Conservation (phyloP, 2,113 vertebrate species). For the Antennarius striatus region DNA sequence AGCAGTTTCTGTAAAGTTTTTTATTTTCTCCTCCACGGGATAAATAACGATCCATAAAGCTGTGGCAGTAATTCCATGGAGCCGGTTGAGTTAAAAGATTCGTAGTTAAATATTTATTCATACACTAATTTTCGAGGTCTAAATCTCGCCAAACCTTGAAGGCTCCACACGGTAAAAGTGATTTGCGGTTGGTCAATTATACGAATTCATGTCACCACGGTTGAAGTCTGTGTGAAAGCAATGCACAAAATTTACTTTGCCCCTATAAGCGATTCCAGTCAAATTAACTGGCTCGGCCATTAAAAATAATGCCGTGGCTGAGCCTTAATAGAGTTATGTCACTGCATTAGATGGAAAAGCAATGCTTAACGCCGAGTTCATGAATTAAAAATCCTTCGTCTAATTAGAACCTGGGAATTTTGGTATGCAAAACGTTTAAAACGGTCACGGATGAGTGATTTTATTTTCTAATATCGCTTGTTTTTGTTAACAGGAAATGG, state of each 20-base stretch:
- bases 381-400: background rate
- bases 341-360: too few relatives aligned
- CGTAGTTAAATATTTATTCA: too few relatives aligned
- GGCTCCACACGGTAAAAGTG: too few relatives aligned
- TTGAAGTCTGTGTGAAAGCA: background rate
- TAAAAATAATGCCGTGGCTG: background rate
- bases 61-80: too few relatives aligned
- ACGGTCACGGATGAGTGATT: background rate
- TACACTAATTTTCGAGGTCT: too few relatives aligned
- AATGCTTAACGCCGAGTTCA: too few relatives aligned
- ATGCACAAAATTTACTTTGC: background rate
- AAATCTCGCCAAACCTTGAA: background rate
- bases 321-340: background rate
- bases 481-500: conserved; percentile 5
- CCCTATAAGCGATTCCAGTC: background rate
- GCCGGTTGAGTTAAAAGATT: too few relatives aligned
- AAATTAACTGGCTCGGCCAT: background rate
- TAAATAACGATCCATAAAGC: too few relatives aligned
- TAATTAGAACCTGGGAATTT: background rate
- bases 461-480: background rate
- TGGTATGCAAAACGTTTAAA: background rate
- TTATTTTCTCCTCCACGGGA: too few relatives aligned
- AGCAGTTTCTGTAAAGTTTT: too few relatives aligned
- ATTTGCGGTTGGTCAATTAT: background rate
- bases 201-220: background rate